Percentiles rank a stretch among this genome's conserved stretches.
Conservation (phyloP, 2,888 invertebrate genomes). For the Ormyrus thymus region DNA sequence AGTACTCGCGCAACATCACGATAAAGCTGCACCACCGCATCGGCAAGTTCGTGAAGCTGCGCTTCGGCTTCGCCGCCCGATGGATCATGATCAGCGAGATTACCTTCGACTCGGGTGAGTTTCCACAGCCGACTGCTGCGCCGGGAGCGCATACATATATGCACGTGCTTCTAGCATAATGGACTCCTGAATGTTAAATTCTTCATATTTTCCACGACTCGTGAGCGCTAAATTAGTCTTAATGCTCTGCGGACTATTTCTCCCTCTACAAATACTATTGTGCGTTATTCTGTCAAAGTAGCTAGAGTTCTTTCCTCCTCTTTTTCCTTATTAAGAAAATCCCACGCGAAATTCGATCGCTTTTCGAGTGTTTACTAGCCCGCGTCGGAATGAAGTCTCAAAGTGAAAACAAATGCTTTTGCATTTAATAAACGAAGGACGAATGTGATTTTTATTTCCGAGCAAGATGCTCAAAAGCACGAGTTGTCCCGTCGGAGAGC, state of each 20-base stretch:
- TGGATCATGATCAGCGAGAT: constrained; percentile 96
- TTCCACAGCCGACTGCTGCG: not conserved
- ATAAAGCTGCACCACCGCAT: constrained; percentile 88
- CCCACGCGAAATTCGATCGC: no score
- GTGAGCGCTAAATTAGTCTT: constrained; percentile 15
- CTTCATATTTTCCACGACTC: constrained; percentile 15
- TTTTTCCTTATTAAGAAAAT: no score
- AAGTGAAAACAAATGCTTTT: no score
- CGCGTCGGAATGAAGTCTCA: no score
- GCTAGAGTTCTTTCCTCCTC: no score
- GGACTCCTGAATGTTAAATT: constrained; percentile 10
- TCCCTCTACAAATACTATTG: not conserved
- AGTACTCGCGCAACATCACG: constrained; percentile 87
- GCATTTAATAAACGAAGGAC: no score
- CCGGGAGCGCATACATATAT: constrained; percentile 20
- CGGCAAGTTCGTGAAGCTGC: constrained; percentile 87
- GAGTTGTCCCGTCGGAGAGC: no score
- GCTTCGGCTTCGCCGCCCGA: constrained; percentile 85
- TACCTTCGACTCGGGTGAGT: constrained; percentile 87
- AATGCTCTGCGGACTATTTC: constrained; percentile 9
- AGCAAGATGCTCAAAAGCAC: no score
- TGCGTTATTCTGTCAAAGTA: no score
- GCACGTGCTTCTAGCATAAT: constrained; percentile 34
- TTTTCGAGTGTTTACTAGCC: no score
- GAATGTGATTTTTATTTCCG: no score